Base-by-base conservation (phyloP, 1,140 invertebrate genomes). In the Ceratina australensis region DNA sequence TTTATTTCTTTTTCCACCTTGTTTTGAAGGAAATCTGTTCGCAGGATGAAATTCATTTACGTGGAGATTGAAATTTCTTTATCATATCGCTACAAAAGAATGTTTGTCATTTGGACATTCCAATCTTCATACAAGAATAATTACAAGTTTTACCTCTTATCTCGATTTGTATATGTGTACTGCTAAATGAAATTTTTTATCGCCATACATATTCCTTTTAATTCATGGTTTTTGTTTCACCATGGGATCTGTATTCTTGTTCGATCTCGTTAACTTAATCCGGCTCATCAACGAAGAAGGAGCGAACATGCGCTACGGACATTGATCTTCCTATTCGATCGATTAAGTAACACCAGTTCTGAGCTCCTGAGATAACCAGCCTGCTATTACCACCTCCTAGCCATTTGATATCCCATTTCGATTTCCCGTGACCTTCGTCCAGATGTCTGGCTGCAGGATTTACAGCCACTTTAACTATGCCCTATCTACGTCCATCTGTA, bases 271-370 rank as follows among this genome's bases (percentile, higher is more conserved):
- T 82, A 75, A 66, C 75, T 79, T 74, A 67, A 72, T 63, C 66
- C 64, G 59, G 22, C 54, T 22, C 20, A 22, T 13, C 33, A 49
- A 26, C 76, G 68, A 79, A 54, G 50, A 28, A 65, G 22, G 28
- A 18, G 68, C 42, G 67, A 60, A 64, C 64, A 52, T 61, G 69
- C 79, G 66, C 81, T 56, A 60, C 63, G 65, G 57, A 78, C 56
- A 71, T 54, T 61, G 69, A 60, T 71, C 78, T 66, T 78, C 80
- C 33, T 83, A 76, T 82, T 82, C 69, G 76, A 83, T 78, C 82
- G 82, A 83, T 83, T 83, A 83, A 83, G 67, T 66, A 79, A 75
- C 66, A 78, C 26, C 66, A 59, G 1, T 71, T 50, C 72, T 79
- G 60, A 71, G 61, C 67, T 79, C 66, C 42, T 22, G 33, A 63